These are phyloP conservation scores for Parnassius mnemosyne DNA, from an alignment of 2,888 invertebrate species.

Conservation along the genomic window DNA sequence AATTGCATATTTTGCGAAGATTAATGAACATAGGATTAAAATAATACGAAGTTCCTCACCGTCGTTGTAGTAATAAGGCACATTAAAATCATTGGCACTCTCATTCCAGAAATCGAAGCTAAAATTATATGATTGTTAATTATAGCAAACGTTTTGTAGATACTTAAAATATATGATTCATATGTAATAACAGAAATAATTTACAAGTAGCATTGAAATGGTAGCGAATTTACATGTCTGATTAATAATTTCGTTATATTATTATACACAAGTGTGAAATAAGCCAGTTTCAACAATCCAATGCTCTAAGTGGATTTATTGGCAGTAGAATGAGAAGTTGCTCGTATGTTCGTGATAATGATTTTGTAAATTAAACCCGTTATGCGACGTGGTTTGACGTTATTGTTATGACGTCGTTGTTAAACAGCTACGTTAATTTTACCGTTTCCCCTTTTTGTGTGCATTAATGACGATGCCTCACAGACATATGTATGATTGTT, in stretches of 20 bases:
- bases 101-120: too few relatives aligned
- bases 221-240: constrained; percentile 59
- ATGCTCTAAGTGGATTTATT: constrained; percentile 55
- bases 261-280: constrained; percentile 42
- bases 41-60: too few relatives aligned
- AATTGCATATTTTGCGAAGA: background rate
- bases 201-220: constrained; percentile 37
- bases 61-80: too few relatives aligned
- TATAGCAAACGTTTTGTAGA: constrained; percentile 8
- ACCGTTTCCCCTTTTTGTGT: constrained; percentile 48
- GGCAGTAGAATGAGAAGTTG: constrained; percentile 46
- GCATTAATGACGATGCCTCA: constrained; percentile 42
- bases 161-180: constrained; percentile 34
- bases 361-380: constrained; percentile 56
- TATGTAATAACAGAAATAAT: constrained; percentile 31
- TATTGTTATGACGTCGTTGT: constrained; percentile 39
- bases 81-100: too few relatives aligned
- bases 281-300: constrained; percentile 40
- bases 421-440: constrained; percentile 43
- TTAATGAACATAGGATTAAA: too few relatives aligned
- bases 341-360: constrained; percentile 50
- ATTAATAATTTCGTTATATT: constrained; percentile 55
- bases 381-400: constrained; percentile 48
- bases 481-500: constrained; percentile 33
- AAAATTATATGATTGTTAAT: background rate